Base-by-base conservation (phyloP, 2,113 vertebrate genomes). In the Gasterosteus aculeatus region DNA sequence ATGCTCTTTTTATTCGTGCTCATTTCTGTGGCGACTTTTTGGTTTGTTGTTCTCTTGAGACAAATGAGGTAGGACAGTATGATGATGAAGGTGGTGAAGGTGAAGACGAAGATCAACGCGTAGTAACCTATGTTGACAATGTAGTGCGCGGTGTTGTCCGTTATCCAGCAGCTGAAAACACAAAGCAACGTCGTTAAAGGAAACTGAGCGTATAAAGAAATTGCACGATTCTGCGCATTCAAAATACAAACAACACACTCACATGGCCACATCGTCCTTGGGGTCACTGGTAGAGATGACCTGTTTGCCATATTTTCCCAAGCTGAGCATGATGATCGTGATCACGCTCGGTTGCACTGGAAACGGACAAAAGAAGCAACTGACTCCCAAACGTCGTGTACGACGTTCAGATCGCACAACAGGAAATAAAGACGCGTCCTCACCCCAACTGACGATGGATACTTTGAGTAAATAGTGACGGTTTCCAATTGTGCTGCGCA, bases 381-480 rank as follows among this genome's bases (percentile, higher is more conserved):
- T 4, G 19, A 64, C 22, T 10, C 26, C 18, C 18, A 49, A n/a
- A 46, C 4, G 1, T 46, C 12, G 2, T 1, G 4, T 47, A 4
- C 38, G 33, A 54, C 0, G 4, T 15, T 66, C 7, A 22, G 39
- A 3, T 46, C 0, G 59, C 26, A 56, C 16, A 38, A 0, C 39
- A 33, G 15, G 31, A 29, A 39, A 31, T 18, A 41, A 22, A 2
- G 19, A 18, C 0, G 1, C 12, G 5, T 57, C 85, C 95, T 93
- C 71, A 97, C 96, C 87, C 96, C 96, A 97, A 69, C 94, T 92
- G 0, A 78, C 0, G 7, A 95, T 51, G 67, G 87, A 91, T 35
- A 96, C 73, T 92, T 96, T 96, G 10, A 75, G 71, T 33, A 95
- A 31, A 79, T 96, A 96, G 75, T 47, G 87, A 0, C 31, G 44